phyloP scores from a whole-genome alignment of 2,113 vertebrate genomes.

The Scartelaos histophorus region DNA sequence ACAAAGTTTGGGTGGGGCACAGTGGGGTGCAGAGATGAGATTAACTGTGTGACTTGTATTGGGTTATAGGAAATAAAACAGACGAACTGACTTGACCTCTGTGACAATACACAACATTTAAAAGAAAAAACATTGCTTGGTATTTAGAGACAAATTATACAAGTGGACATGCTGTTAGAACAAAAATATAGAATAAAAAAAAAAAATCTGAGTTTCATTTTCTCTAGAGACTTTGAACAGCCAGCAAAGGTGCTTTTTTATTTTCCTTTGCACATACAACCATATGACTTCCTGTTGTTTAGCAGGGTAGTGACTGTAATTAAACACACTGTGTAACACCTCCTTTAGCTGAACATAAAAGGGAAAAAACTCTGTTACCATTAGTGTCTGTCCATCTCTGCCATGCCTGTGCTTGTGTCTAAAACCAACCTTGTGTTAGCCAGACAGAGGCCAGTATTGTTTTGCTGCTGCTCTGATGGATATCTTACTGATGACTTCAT shows the following conservation, averaged over 20 bases:
- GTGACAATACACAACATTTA: neutral
- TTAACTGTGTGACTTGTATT: constrained; percentile 68
- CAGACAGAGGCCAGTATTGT: constrained; percentile 70
- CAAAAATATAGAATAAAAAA: too few relatives aligned
- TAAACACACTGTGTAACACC: neutral
- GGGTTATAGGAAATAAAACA: constrained; percentile 63
- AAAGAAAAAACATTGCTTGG: constrained; percentile 1
- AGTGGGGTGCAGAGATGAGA: constrained; percentile 64
- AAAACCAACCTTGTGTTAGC: constrained; percentile 69
- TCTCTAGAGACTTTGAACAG: too few relatives aligned
- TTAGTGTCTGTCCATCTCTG: constrained; percentile 39
- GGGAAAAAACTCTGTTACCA: constrained; percentile 38
- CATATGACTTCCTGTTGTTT: neutral
- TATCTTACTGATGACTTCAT: constrained; percentile 76
- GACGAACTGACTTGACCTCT: constrained; percentile 56
- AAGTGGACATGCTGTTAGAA: too few relatives aligned
- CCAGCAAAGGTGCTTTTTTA: too few relatives aligned
- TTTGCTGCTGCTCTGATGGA: constrained; percentile 58
- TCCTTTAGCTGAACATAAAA: constrained; percentile 1
- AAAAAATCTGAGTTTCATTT: too few relatives aligned
- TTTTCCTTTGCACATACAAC: too few relatives aligned
- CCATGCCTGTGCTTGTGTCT: constrained; percentile 44
- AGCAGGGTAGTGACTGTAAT: neutral
- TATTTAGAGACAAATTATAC: neutral
- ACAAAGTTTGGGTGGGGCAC: constrained; percentile 65